Evolutionary conservation across 1,140 invertebrate species (phyloP), one percentile per base, ranked within the genome.

Genomic region (Atta colombica): DNA sequence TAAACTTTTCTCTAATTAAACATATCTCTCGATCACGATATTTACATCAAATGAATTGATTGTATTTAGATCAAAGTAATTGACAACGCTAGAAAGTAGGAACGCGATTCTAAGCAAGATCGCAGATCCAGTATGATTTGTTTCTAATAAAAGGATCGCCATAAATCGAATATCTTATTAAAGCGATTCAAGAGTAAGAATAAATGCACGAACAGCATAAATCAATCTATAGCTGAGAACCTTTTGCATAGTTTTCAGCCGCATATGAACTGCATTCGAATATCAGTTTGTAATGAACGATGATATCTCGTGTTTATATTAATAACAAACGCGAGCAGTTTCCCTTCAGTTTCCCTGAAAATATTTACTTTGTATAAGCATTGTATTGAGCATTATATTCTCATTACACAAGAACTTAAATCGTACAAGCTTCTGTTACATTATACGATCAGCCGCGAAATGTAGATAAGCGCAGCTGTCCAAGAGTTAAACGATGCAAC

Each of bases 1-100:
- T 25, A 18, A 74, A 74, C n/a, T 84, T 61, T 84, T 61, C 39
- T 84, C 51, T 31, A 49, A 61, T 84, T 25, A 25, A 63, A 74
- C 53, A 45, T 60, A 82, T 84, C 39, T 84, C 39, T 21, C 21
- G n/a, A 21, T 21, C 21, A 21, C 21, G 21, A 21, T 25, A 25
- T 25, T 25, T 25, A 25, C 0, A 25, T 25, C 25, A 25, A 25
- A 25, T 25, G 25, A 25, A 25, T 25, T 12, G n/a, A 21, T 51
- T 12, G n/a, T 21, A 84, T 61, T 61, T 16, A 4, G 65, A 14
- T 61, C 35, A 53, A 72, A 60, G 68, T 3, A 49, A 60, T 18
- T 49, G 49, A 39, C 51, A 31, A 18, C 58, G 69, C 61, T 39
- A 39, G 35, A 84, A 84, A 18, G 35, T 72, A 49, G 16, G 35